Evolutionary conservation across 1,140 invertebrate species (phyloP).

Genomic region (Oncopodura yosiiana): DNA sequence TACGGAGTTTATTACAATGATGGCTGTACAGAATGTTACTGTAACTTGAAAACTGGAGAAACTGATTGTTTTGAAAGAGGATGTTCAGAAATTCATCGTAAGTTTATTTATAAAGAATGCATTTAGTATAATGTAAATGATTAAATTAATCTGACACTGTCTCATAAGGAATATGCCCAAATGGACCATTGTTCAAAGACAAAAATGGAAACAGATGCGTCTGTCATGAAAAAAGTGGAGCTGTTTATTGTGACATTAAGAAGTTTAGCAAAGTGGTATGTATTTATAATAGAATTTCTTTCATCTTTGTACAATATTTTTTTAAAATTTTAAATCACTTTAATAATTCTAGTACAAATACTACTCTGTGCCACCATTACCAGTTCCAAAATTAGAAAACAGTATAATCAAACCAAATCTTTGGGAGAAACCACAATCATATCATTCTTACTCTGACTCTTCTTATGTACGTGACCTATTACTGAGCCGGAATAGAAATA

Average conservation of each 20-base stretch:
- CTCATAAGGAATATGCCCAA: not conserved
- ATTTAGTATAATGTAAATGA: not conserved
- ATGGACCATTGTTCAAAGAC: conserved; percentile 1
- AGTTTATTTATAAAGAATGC: too few relatives aligned
- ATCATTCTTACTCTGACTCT: too few relatives aligned
- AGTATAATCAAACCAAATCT: too few relatives aligned
- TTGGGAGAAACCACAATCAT: too few relatives aligned
- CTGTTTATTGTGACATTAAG: conserved; percentile 9
- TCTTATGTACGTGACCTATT: too few relatives aligned
- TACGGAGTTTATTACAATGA: not conserved
- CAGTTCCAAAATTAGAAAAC: too few relatives aligned
- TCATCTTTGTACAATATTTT: too few relatives aligned
- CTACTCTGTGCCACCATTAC: too few relatives aligned
- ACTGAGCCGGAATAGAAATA: too few relatives aligned
- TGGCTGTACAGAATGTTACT: conserved; percentile 7
- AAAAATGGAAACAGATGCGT: conserved; percentile 8
- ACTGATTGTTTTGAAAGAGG: not conserved
- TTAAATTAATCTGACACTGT: not conserved
- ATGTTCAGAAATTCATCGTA: not conserved
- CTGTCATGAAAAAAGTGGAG: not conserved
- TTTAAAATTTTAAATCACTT: too few relatives aligned
- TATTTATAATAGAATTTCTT: too few relatives aligned
- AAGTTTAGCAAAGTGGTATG: not conserved
- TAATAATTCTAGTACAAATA: too few relatives aligned
- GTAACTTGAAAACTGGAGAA: conserved; percentile 6